These are phyloP conservation scores for Athetis lepigone DNA, from an alignment of 2,888 invertebrate genomes.

Conservation along the genomic window DNA sequence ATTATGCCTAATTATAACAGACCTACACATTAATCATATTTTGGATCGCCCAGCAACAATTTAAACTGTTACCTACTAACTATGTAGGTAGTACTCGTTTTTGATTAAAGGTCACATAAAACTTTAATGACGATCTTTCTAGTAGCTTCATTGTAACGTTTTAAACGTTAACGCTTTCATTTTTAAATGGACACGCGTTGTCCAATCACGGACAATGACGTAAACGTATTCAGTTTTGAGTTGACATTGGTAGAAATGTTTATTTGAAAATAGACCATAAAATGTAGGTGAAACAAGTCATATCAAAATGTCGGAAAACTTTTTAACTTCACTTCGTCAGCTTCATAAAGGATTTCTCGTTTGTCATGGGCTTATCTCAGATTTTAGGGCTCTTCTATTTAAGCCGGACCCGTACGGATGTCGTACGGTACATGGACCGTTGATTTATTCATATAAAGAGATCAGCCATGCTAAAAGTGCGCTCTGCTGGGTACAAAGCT, in stretches of 20 bases:
- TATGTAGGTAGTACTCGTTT: neutral
- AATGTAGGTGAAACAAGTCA: neutral
- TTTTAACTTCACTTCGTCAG: neutral
- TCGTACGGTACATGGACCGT: too few relatives aligned
- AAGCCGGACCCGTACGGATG: too few relatives aligned
- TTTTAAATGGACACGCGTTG: neutral
- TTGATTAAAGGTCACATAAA: constrained; percentile 26
- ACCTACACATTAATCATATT: constrained; percentile 20
- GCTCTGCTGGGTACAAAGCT: too few relatives aligned
- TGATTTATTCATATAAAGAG: too few relatives aligned
- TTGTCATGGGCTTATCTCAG: neutral
- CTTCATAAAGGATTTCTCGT: neutral
- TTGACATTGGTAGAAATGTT: neutral
- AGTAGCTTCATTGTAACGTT: neutral
- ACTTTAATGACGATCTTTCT: constrained; percentile 1
- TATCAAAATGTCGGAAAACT: neutral
- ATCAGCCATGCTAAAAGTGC: too few relatives aligned
- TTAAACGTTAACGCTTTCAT: neutral
- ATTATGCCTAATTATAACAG: constrained; percentile 26
- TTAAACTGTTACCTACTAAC: neutral
- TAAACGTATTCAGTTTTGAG: neutral
- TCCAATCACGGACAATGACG: neutral
- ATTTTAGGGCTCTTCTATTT: too few relatives aligned
- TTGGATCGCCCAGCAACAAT: neutral
- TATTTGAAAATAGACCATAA: too few relatives aligned